Base-by-base conservation (phyloP, 2,888 invertebrate genomes). In the Scelioninae gen. 2 region DNA sequence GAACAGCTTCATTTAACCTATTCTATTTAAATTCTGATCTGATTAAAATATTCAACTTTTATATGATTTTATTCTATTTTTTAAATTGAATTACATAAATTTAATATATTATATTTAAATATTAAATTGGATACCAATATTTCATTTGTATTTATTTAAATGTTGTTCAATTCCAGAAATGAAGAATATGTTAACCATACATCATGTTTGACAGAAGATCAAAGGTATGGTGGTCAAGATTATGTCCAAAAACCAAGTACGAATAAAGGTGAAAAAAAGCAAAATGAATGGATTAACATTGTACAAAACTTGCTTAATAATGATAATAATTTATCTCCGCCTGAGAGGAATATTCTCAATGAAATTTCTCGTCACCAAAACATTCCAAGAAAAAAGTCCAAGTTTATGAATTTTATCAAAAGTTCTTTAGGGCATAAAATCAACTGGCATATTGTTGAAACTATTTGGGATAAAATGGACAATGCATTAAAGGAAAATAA, bases 251-350 rank as follows among this genome's bases (percentile, higher is more conserved):
- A 92, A 81, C 87, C 89, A 11, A 86, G 87, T 9, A 90, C 91
- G 63, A 94, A 94, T 82, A 96, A 95, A 86, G 96, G 96, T 5
- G 94, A 94, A 82, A 90, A 89, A 76, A 96, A 96, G 82, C 97
- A 97, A 84, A 92, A 92, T 81, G 90, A 90, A 50, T 97, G 96
- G 96, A 88, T 92, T 11, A 91, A 92, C 81, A 89, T 91, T 84
- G 89, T 95, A 10, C 90, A 91, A 68, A 88, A 89, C 16, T 90
- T 93, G 3, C 84, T 93, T 13, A 89, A 90, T 25, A 90, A 89
- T 74, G 88, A 90, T 39, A 83, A 85, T 25, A 87, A 87, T 79
- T 86, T 92, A 18, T 88, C 90, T 2, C 87, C 88, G 0, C 87
- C 89, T 41, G 88, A 92, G 11, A 88, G 89, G 50, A 88, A 87